These are phyloP conservation scores for Corythoichthys haematopterus DNA, from an alignment of 2,113 vertebrate genomes.

Conservation along the genomic window DNA sequence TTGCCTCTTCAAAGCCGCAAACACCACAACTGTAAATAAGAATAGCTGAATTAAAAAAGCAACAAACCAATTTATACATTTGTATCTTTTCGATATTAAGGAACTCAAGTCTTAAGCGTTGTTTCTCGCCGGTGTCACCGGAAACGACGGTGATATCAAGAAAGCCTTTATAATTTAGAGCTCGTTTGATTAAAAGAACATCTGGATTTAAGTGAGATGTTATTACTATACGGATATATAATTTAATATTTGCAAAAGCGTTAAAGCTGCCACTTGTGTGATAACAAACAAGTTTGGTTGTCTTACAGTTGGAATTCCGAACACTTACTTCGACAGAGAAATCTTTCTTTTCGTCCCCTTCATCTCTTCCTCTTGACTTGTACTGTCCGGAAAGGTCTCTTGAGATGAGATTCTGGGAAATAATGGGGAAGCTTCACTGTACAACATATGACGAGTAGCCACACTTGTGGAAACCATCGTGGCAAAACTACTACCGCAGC, in stretches of 20 bases:
- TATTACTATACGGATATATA: neutral
- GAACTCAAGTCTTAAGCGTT: neutral
- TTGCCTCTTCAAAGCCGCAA: slow-evolving; percentile 81
- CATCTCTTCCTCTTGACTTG: slow-evolving; percentile 22
- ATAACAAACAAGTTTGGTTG: neutral
- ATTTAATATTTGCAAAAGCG: neutral
- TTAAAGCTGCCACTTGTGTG: neutral
- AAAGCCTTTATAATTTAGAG: neutral
- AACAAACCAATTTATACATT: too few relatives aligned
- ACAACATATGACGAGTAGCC: neutral
- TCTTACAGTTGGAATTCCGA: neutral
- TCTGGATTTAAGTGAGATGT: neutral
- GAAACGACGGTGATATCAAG: neutral
- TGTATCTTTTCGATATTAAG: neutral
- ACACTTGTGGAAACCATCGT: slow-evolving; percentile 18
- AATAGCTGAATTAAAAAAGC: neutral
- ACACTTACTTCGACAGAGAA: slow-evolving; percentile 58
- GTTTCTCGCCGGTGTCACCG: neutral
- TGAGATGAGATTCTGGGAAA: slow-evolving; percentile 16
- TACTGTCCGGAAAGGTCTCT: slow-evolving; percentile 9
- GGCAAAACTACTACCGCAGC: slow-evolving; percentile 47
- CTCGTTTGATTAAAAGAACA: neutral
- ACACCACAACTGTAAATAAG: slow-evolving; percentile 78
- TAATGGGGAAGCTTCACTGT: neutral
- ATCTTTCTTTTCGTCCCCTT: slow-evolving; percentile 65